Evolutionary conservation across 2,113 vertebrate genomes (phyloP).

Genomic region (Uropsilus gracilis): DNA sequence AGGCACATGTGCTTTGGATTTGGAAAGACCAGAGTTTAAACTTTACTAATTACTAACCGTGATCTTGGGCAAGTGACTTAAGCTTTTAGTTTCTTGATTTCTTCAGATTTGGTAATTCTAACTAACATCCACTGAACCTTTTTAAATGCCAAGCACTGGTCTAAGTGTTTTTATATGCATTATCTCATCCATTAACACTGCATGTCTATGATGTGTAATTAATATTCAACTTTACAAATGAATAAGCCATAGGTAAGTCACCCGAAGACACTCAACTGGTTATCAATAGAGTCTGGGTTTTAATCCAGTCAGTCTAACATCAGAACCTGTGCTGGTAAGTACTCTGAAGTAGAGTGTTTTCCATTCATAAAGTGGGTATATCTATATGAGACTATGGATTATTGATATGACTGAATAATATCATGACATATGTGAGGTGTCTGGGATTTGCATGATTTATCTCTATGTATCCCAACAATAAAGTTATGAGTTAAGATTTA

Average conservation of each 20-base stretch:
- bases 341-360: neutral
- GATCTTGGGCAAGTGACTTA: slow-evolving; percentile 55
- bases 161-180: neutral
- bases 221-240: slow-evolving; percentile 4
- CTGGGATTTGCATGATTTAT: neutral
- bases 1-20: slow-evolving; percentile 72
- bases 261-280: neutral
- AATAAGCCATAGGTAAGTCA: neutral
- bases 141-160: neutral
- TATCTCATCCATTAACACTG: neutral
- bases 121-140: neutral
- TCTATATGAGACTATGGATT: neutral
- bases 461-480: neutral
- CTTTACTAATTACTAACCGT: slow-evolving; percentile 61
- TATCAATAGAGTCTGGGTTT: neutral
- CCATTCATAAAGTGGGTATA: neutral
- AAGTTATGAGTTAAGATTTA: neutral
- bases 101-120: slow-evolving; percentile 52
- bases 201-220: neutral
- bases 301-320: neutral
- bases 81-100: slow-evolving; percentile 55
- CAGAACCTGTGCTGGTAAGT: neutral
- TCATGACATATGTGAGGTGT: neutral
- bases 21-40: slow-evolving; percentile 67
- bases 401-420: neutral